Evolutionary conservation across 2,113 vertebrate species (phyloP).

Genomic region (Mirza zaza): DNA sequence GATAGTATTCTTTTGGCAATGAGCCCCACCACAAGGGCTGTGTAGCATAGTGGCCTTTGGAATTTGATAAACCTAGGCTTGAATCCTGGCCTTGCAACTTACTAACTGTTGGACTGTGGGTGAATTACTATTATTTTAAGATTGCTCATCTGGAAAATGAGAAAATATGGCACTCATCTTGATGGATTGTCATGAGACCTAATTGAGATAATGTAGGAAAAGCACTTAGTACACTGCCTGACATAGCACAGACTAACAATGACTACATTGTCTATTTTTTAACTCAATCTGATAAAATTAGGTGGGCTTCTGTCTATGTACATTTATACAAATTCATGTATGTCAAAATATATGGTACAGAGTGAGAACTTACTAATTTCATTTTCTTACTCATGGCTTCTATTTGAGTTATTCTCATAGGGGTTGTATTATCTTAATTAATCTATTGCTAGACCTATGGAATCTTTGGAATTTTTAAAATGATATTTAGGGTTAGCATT

Average conservation of each 20-base stretch:
- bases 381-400: neutral
- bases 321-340: neutral
- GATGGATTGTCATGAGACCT: neutral
- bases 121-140: neutral
- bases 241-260: neutral
- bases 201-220: neutral
- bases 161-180: neutral
- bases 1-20: neutral
- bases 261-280: neutral
- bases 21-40: neutral
- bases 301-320: neutral
- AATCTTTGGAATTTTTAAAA: constrained; percentile 26
- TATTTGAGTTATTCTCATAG: neutral
- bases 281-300: neutral
- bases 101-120: neutral
- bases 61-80: constrained; percentile 6
- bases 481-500: neutral
- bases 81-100: neutral
- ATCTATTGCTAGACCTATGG: neutral
- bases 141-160: neutral
- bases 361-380: neutral
- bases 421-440: neutral
- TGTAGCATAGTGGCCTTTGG: neutral
- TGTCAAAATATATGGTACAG: neutral
- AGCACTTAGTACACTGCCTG: neutral